Evolutionary conservation across 2,797 vertebrate species (phyloP).

Genomic region (Decapterus maruadsi): DNA sequence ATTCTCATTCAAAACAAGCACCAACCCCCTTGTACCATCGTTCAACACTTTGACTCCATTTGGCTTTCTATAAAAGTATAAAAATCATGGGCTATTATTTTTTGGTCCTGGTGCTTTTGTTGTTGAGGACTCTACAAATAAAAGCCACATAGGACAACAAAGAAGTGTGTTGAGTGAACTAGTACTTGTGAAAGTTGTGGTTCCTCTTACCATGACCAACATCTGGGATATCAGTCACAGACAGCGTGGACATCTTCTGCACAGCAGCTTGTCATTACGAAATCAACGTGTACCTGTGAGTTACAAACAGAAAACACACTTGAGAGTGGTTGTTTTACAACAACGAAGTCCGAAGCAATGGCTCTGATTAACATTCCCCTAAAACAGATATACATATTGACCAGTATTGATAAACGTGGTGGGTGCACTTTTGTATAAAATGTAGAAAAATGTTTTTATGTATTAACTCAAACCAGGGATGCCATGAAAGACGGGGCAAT

Average conservation of each 20-base stretch:
- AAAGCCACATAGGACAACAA: constrained; percentile 15
- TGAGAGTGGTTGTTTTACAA: neutral
- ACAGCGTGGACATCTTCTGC: constrained; percentile 89
- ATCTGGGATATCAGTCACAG: constrained; percentile 88
- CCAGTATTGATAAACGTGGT: neutral
- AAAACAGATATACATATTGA: neutral
- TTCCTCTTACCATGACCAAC: constrained; percentile 88
- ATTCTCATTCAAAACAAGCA: neutral
- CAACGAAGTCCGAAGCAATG: too few species aligned
- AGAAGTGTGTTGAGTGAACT: neutral
- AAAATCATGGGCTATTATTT: too few species aligned
- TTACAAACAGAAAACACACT: constrained; percentile 13
- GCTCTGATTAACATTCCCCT: neutral
- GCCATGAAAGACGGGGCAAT: neutral
- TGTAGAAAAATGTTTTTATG: too few species aligned
- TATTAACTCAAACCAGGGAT: constrained; percentile 10
- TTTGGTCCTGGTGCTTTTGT: too few species aligned
- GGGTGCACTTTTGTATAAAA: neutral
- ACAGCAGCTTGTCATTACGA: constrained; percentile 89
- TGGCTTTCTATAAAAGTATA: neutral
- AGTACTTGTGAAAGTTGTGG: neutral
- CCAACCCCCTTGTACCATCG: too few species aligned
- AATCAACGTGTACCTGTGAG: constrained; percentile 81
- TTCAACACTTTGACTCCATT: neutral
- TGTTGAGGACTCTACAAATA: neutral